A percentile compares a stretch with the other conserved stretches of the same genome.
Conservation (phyloP, 1,140 invertebrate species). For the Drosophila obscura region DNA sequence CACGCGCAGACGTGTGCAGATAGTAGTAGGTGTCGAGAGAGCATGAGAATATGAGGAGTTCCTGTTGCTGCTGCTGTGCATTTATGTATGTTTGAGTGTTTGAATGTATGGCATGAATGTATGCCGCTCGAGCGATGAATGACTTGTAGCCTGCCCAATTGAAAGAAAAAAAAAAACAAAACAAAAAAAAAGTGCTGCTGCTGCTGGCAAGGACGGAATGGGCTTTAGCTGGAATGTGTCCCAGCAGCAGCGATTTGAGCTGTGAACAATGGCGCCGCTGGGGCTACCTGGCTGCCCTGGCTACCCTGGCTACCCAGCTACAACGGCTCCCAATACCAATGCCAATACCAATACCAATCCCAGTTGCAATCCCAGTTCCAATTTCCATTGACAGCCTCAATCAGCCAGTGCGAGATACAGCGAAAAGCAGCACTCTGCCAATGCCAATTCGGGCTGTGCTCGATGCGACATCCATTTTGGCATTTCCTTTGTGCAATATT, state of each 20-base stretch:
- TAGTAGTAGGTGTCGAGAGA: conserved; percentile 22
- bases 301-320: too few relatives aligned
- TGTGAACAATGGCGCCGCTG: conserved; percentile 55
- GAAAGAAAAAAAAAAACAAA: conserved; percentile 17
- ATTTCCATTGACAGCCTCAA: background rate
- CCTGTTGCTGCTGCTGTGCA: background rate
- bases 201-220: conserved; percentile 1
- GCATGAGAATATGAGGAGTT: conserved; percentile 18
- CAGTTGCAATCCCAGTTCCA: background rate
- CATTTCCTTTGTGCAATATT: too few relatives aligned
- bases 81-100: background rate
- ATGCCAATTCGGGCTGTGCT: too few relatives aligned
- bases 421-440: background rate
- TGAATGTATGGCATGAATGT: conserved; percentile 51
- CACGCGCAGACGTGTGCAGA: background rate
- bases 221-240: conserved; percentile 47
- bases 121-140: conserved; percentile 58
- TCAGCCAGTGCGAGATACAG: conserved; percentile 5
- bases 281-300: background rate
- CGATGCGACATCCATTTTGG: too few relatives aligned
- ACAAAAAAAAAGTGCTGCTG: background rate
- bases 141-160: conserved; percentile 65
- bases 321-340: too few relatives aligned
- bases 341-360: background rate
- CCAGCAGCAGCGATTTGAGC: conserved; percentile 66